Percentiles rank a stretch among this genome's conserved stretches.
Conservation (phyloP, 2,888 invertebrate species). For the Chironomus tentans region DNA sequence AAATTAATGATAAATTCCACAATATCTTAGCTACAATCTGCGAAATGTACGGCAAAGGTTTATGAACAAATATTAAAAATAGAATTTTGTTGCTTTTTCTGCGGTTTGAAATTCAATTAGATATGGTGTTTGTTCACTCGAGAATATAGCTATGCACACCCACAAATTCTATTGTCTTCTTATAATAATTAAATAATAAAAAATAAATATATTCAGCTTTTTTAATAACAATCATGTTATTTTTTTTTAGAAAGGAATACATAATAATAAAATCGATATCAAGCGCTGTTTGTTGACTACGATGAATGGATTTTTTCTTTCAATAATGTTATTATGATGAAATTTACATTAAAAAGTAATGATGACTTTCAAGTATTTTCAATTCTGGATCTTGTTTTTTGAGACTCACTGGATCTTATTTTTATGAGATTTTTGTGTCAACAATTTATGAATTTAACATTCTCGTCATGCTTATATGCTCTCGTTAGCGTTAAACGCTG, state of each 20-base stretch:
- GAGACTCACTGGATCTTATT: too few relatives aligned
- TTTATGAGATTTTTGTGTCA: too few relatives aligned
- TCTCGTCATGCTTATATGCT: too few relatives aligned
- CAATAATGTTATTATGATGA: not conserved
- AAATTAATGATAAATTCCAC: not conserved
- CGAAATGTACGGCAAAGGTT: too few relatives aligned
- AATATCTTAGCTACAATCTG: not conserved
- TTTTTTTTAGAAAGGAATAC: not conserved
- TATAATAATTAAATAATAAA: not conserved
- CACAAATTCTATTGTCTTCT: slow-evolving; percentile 15
- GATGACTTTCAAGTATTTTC: not conserved
- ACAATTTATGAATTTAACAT: too few relatives aligned
- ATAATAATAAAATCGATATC: slow-evolving; percentile 5
- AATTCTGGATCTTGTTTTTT: not conserved
- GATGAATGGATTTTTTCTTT: not conserved
- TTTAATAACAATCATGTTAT: not conserved
- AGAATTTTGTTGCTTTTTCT: not conserved
- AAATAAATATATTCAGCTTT: not conserved
- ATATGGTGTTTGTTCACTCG: not conserved
- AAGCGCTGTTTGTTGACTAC: not conserved
- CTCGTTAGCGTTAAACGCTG: too few relatives aligned
- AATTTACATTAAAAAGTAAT: not conserved
- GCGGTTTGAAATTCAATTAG: not conserved
- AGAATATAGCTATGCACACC: not conserved
- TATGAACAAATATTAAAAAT: too few relatives aligned